Conservation (phyloP, 2,797 vertebrate genomes). For the Artibeus lituratus region DNA sequence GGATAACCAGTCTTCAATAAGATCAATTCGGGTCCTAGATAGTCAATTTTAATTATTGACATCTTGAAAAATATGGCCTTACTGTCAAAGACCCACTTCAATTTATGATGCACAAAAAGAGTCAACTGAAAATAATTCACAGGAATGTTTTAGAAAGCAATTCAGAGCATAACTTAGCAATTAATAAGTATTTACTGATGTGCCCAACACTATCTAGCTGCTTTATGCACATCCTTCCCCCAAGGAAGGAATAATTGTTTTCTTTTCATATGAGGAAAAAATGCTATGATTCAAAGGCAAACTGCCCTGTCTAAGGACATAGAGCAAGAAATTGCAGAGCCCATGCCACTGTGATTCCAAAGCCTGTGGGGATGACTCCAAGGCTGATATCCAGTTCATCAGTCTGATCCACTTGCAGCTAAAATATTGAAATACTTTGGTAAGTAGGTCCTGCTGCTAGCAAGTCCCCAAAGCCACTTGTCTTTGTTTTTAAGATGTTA, state of each 20-base stretch:
- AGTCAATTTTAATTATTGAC: neutral
- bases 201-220: neutral
- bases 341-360: neutral
- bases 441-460: neutral
- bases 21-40: neutral
- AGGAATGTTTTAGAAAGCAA: neutral
- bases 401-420: neutral
- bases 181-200: neutral
- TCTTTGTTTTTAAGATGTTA: neutral
- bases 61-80: neutral
- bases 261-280: neutral
- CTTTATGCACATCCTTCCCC: neutral
- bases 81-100: neutral
- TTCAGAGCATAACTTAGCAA: neutral
- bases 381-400: neutral
- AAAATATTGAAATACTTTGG: neutral
- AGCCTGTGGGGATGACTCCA: neutral
- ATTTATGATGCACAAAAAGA: neutral
- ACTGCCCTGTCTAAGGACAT: neutral
- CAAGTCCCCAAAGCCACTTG: accelerated
- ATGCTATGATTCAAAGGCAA: neutral
- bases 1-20: neutral
- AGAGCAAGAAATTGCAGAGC: neutral
- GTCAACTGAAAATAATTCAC: neutral
- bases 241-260: neutral